These are phyloP conservation scores for Lepidurus arcticus DNA, from an alignment of 1,140 invertebrate genomes.

Conservation along the genomic window DNA sequence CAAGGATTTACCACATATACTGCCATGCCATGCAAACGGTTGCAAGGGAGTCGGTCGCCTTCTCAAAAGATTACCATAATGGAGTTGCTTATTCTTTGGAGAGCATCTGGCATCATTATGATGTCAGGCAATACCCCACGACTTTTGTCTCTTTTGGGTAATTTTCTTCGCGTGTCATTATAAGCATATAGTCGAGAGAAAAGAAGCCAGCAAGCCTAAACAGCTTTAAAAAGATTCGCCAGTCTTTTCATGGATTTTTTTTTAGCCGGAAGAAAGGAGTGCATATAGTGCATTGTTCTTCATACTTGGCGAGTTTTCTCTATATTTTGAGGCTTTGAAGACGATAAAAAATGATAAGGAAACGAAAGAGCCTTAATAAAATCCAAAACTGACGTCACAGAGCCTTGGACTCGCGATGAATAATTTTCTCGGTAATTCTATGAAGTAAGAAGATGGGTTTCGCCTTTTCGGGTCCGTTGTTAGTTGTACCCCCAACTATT, in stretches of 20 bases:
- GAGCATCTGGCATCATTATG: background rate
- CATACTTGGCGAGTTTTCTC: background rate
- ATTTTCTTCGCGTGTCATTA: background rate
- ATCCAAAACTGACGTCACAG: too few species aligned
- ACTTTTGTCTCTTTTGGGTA: background rate
- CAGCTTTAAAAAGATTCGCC: background rate
- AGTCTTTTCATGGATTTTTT: background rate
- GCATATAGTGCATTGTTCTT: background rate
- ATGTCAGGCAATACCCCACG: background rate
- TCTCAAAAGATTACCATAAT: background rate
- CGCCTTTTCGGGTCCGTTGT: too few species aligned
- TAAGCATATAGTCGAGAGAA: background rate
- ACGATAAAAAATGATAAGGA: too few species aligned
- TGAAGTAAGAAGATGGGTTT: too few species aligned
- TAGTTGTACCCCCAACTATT: too few species aligned
- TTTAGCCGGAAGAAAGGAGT: background rate
- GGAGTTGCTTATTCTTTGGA: background rate
- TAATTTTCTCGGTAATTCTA: too few species aligned
- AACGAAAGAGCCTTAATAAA: too few species aligned
- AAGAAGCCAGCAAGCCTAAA: background rate
- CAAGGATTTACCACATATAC: too few species aligned
- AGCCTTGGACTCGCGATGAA: too few species aligned
- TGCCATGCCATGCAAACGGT: too few species aligned
- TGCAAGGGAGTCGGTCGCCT: background rate
- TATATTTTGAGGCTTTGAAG: too few species aligned